A percentile compares a stretch with the other conserved stretches of the same genome.
phyloP scores from a whole-genome alignment of 2,113 vertebrate species.

The Nothoprocta pentlandii region DNA sequence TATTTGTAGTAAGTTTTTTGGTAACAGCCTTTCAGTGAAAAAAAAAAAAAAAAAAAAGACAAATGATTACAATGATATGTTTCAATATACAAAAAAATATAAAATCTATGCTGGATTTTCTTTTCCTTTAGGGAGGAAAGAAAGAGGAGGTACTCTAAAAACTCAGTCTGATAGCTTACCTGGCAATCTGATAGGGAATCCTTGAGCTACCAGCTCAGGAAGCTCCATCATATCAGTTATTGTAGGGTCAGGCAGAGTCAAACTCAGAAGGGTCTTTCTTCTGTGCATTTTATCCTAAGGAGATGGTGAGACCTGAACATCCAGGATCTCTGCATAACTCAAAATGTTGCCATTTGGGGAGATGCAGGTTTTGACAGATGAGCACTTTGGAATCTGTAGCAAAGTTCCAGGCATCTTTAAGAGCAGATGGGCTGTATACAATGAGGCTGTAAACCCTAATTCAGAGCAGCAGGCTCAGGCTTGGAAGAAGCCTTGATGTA shows the following conservation, averaged over 20 bases:
- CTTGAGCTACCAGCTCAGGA: neutral
- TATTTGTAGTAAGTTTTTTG: neutral
- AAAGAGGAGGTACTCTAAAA: neutral
- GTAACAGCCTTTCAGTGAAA: too few species aligned
- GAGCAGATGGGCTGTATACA: neutral
- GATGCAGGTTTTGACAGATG: neutral
- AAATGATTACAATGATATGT: neutral
- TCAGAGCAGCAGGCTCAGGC: neutral
- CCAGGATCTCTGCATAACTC: neutral
- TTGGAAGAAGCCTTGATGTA: neutral
- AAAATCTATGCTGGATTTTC: fast-evolving
- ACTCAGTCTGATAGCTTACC: neutral
- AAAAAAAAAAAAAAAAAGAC: neutral
- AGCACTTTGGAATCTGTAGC: neutral
- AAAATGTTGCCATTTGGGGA: neutral
- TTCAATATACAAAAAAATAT: neutral
- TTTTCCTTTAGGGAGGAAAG: neutral
- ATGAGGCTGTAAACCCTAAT: neutral
- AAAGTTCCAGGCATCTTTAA: neutral
- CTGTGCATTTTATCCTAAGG: neutral
- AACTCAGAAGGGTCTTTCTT: neutral
- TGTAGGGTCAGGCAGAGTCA: neutral
- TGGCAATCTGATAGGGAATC: neutral
- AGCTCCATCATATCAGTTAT: neutral
- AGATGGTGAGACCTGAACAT: neutral